Percentiles rank a stretch among this genome's conserved stretches.
phyloP scores from a whole-genome alignment of 2,113 vertebrate species.

The Alethe diademata region DNA sequence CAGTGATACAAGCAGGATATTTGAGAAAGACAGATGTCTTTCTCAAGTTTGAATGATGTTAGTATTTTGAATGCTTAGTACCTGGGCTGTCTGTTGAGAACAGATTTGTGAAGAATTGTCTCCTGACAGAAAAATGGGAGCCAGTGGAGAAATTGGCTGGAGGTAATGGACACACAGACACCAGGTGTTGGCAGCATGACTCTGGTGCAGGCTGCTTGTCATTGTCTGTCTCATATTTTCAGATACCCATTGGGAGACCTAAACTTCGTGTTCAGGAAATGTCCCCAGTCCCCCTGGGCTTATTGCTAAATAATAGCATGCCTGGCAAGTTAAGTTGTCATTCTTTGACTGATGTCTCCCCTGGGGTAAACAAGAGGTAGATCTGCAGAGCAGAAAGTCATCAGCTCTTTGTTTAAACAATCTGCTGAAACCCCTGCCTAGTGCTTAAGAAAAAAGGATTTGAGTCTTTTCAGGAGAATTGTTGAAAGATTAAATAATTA shows the following conservation, averaged over 20 bases:
- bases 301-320: not conserved
- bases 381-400: not conserved
- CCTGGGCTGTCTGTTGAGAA: not conserved
- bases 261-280: constrained; percentile 9
- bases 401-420: constrained; percentile 24
- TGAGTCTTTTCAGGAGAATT: not conserved
- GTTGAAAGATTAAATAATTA: constrained; percentile 39
- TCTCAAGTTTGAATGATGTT: not conserved
- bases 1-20: not conserved
- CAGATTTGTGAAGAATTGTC: not conserved
- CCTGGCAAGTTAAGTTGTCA: not conserved
- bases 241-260: not conserved
- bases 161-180: not conserved
- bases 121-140: not conserved
- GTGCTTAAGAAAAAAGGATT: not conserved
- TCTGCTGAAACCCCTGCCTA: not conserved
- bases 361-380: constrained; percentile 22
- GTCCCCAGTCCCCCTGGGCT: not conserved
- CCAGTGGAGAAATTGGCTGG: not conserved
- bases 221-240: not conserved
- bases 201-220: not conserved
- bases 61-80: not conserved
- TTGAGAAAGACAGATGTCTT: not conserved
- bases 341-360: constrained; percentile 14
- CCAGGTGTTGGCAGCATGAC: not conserved